Base-by-base conservation (phyloP, 2,113 vertebrate species). In the Etheostoma cragini region DNA sequence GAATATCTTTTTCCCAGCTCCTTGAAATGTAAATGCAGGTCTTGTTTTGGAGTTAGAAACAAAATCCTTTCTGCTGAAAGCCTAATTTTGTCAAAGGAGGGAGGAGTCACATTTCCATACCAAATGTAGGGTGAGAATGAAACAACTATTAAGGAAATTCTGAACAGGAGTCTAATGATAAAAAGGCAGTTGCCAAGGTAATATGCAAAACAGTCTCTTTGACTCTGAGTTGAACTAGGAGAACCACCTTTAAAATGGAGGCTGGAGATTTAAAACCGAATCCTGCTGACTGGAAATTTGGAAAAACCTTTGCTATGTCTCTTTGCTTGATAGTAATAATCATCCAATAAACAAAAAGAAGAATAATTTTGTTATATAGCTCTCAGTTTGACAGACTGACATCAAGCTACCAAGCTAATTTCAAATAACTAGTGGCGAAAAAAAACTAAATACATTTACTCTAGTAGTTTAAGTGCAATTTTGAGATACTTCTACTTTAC, bases 91-190 rank as follows among this genome's bases (percentile, higher is more conserved):
- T 89, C 86, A 90, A 89, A 87, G 89, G 72, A 85, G 87, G 88
- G 90, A 84, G 90, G 92, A 93, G 90, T 85, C 84, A 78, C 86
- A 94, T 94, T 93, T 92, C 88, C 92, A 95, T 95, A 91, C 85
- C 64, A 93, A 95, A 91, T 84, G 91, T 86, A 82, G 22, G 65
- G 52, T 87, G 50, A 87, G 90, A 94, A 88, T 88, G 87, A 92
- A 89, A 93, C 87, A 88, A 81, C 89, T 85, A 94, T 92, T 88
- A 92, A 89, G 83, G 84, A 91, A 86, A 88, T 88, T 83, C 88
- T 83, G 78, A 90, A 87, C 90, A 86, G 83, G 62, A 66, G 82
- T 80, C 67, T 89, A 87, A 92, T 91, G 91, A 93, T 91, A 91
- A 91, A 93, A 91, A 86, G 75, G 69, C 92, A 79, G 94, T 95